These are phyloP conservation scores for Argynnis bischoffii DNA, from an alignment of 2,888 invertebrate genomes.

Conservation along the genomic window DNA sequence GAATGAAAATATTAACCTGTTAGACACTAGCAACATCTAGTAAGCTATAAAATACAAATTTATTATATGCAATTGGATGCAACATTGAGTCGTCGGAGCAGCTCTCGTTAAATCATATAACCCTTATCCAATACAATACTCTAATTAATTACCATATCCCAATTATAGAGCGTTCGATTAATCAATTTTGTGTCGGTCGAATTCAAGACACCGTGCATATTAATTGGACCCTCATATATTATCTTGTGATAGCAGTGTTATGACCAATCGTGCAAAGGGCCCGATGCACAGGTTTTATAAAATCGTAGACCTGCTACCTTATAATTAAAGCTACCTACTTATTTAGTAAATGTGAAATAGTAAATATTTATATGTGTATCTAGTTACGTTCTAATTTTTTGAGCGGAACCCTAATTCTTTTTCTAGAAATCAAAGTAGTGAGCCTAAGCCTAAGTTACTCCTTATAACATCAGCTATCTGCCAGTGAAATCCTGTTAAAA, in stretches of 20 bases:
- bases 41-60: constrained; percentile 26
- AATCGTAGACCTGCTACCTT: constrained; percentile 5
- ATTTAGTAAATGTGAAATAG: no score
- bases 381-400: no score
- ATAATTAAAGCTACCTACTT: neutral
- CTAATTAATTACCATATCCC: constrained; percentile 64
- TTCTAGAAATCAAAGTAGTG: no score
- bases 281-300: constrained; percentile 30
- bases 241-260: constrained; percentile 53
- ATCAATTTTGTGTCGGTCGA: constrained; percentile 62
- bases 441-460: no score
- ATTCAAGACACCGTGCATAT: constrained; percentile 62
- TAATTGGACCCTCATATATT: constrained; percentile 64
- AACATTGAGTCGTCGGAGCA: constrained; percentile 14
- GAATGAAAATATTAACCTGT: no score
- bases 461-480: no score
- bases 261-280: constrained; percentile 49
- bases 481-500: no score
- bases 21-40: neutral
- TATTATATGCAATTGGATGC: neutral
- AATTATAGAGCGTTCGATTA: constrained; percentile 65
- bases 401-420: no score
- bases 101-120: constrained; percentile 33
- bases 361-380: no score
- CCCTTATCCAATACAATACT: constrained; percentile 32